Base-by-base conservation (phyloP, 1,140 invertebrate genomes). In the Whitmania pigra region DNA sequence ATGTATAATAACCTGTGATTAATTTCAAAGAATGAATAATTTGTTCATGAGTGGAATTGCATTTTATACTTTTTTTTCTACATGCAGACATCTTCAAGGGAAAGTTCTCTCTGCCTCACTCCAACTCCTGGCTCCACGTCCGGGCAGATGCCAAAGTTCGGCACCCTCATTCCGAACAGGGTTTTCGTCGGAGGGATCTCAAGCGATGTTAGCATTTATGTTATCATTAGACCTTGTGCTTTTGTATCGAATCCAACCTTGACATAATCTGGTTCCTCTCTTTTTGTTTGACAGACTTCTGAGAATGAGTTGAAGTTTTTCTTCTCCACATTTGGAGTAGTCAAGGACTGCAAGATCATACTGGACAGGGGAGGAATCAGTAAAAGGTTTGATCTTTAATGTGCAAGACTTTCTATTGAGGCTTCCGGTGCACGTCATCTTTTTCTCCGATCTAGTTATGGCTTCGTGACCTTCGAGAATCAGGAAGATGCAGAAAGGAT, bases 101-200 rank as follows among this genome's bases (percentile, higher is more conserved):
- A 68, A 68, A 68, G 67, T 31, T 68, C 67, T 22, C 36, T 68
- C 22, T 68, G 67, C 67, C 27, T 68, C 27, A 68, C 67, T 13
- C 67, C 67, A 13, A 68, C 27, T 22, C 36, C 67, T 15, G 36
- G 22, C 7, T 31, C 27, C 27, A 29, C 36, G 1, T 29, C 27
- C n/a, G 67, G 67, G n/a, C 67, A 68, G 36, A 83, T 84, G 70
- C 85, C 85, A 11, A 86, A 85, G 74, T 85, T 81, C 78, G 85
- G 85, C 40, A 86, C 85, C 36, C 78, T 85, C 66, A 90, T 95
- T 76, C 93, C 93, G 73, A 95, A 94, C 83, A 86, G 93, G 78
- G 91, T 96, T 78, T 97, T 97, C 85, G 91, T 94, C 63, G 91
- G 91, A 57, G 92, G 92, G n/a, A 92, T 94, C 77, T 89, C 92